These are phyloP conservation scores for Eumacrocentrus americanus DNA, from an alignment of 2,888 invertebrate genomes.

Conservation along the genomic window DNA sequence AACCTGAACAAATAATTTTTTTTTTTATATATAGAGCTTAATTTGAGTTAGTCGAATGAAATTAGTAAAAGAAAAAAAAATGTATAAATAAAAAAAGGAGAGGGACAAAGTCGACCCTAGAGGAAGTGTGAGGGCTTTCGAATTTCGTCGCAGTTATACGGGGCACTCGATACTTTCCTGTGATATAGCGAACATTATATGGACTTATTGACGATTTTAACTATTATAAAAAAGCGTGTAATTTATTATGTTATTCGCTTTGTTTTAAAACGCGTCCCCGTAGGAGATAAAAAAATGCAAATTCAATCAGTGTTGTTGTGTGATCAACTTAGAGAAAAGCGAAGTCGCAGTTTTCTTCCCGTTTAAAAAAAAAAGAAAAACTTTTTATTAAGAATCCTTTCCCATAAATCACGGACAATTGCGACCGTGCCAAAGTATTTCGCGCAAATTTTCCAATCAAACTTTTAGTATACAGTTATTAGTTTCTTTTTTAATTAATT, in stretches of 20 bases:
- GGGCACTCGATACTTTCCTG: conserved; percentile 42
- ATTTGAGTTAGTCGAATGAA: conserved; percentile 27
- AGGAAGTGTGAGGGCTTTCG: conserved; percentile 19
- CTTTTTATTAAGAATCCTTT: too few relatives aligned
- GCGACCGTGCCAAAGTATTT: conserved; percentile 37
- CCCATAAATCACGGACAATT: conserved; percentile 10
- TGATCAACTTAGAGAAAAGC: neutral
- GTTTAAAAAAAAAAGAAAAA: too few relatives aligned
- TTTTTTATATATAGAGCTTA: conserved; percentile 34
- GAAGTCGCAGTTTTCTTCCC: neutral
- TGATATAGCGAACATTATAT: conserved; percentile 45
- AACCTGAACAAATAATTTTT: conserved; percentile 33
- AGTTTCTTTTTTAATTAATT: neutral
- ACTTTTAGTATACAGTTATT: neutral
- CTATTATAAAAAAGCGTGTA: conserved; percentile 21
- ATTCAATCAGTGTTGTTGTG: conserved; percentile 17
- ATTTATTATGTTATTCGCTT: conserved; percentile 27
- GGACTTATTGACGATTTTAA: conserved; percentile 34
- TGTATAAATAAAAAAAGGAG: conserved; percentile 26
- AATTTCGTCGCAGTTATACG: conserved; percentile 20
- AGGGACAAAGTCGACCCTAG: conserved; percentile 19
- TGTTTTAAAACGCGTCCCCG: conserved; percentile 18
- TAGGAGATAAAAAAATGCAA: conserved; percentile 15
- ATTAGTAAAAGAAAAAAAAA: conserved; percentile 18
- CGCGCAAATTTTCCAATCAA: conserved; percentile 3